Percentiles rank a stretch among this genome's conserved stretches.
Evolutionary conservation across 1,140 invertebrate genomes (phyloP).

Genomic region (Episyrphus balteatus): DNA sequence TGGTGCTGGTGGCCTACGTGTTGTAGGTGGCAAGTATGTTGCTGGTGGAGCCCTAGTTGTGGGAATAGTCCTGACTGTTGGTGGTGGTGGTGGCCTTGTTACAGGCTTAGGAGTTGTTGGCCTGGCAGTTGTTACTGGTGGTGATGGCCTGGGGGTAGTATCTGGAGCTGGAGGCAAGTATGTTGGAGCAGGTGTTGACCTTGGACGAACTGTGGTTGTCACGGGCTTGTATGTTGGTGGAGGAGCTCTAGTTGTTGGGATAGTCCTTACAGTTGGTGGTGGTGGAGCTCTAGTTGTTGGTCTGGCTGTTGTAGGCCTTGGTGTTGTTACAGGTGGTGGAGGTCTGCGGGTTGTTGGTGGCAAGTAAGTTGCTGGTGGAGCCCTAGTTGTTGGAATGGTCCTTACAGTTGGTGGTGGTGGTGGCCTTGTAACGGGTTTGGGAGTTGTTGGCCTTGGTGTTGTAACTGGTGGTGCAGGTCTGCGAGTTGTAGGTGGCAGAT

Average conservation of each 20-base stretch:
- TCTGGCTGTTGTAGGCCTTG: not conserved
- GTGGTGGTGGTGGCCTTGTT: constrained; percentile 12
- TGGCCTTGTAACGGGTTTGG: constrained; percentile 8
- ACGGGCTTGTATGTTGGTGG: not conserved
- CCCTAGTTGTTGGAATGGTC: constrained; percentile 8
- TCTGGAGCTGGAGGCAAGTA: constrained; percentile 6
- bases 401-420: constrained; percentile 12
- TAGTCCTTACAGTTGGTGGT: not conserved
- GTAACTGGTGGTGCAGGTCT: not conserved
- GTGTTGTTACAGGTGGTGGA: not conserved
- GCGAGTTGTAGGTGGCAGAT: not conserved
- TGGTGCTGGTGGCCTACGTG: constrained; percentile 1
- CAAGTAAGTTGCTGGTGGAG: constrained; percentile 10
- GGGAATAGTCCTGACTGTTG: not conserved
- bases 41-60: not conserved
- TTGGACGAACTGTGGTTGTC: not conserved
- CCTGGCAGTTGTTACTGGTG: constrained; percentile 10
- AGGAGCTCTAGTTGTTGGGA: constrained; percentile 2
- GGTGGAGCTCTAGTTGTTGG: constrained; percentile 13
- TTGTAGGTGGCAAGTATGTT: constrained; percentile 4
- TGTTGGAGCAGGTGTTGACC: constrained; percentile 5
- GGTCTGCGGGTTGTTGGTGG: not conserved
- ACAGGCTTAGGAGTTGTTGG: constrained; percentile 9
- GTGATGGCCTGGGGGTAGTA: constrained; percentile 8
- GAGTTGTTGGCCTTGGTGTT: constrained; percentile 12